A percentile compares a stretch with the other conserved stretches of the same genome.
Conservation (phyloP, 2,797 vertebrate genomes). For the Pangasius larnaudii region DNA sequence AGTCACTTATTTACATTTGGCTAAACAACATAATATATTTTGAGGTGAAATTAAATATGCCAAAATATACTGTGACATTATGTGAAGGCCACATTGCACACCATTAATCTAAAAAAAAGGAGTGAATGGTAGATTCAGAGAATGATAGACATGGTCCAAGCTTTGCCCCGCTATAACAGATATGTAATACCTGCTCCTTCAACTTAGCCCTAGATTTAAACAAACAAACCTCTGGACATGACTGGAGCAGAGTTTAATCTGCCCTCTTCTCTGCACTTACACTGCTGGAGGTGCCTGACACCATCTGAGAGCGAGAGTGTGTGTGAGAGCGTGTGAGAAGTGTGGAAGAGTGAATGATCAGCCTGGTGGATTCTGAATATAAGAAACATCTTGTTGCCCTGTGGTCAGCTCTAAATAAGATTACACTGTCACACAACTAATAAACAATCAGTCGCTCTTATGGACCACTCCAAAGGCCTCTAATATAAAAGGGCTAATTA, state of each 20-base stretch:
- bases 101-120: not conserved
- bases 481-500: not conserved
- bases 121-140: not conserved
- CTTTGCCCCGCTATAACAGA: not conserved
- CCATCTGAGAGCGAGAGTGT: conserved; percentile 17
- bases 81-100: not conserved
- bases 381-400: not conserved
- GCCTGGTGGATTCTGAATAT: not conserved
- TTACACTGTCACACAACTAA: not conserved
- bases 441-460: not conserved
- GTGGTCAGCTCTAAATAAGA: not conserved
- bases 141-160: not conserved
- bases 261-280: not conserved
- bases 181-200: not conserved
- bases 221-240: not conserved
- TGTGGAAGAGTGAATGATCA: not conserved
- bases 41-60: not conserved
- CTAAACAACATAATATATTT: not conserved
- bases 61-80: not conserved
- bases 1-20: not conserved
- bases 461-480: not conserved
- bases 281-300: not conserved
- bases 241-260: not conserved
- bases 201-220: not conserved
- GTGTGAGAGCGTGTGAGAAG: not conserved